Conservation (phyloP, 2,888 invertebrate genomes). For the Brenthis daphne region DNA sequence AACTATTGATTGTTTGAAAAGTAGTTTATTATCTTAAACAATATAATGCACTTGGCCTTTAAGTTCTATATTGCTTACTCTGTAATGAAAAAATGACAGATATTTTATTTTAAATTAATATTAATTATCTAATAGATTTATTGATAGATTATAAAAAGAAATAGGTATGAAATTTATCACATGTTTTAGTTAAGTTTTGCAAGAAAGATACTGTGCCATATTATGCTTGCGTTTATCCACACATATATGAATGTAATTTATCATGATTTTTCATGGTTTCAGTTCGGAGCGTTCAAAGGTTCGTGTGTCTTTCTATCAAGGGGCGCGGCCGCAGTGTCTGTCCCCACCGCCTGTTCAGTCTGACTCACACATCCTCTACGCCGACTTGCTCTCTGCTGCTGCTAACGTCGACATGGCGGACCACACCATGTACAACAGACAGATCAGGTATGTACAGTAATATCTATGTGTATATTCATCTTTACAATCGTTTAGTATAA, state of each 20-base stretch:
- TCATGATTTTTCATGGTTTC: constrained; percentile 55
- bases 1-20: constrained; percentile 17
- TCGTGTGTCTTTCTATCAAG: constrained; percentile 92
- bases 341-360: constrained; percentile 82
- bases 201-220: not conserved
- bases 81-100: not conserved
- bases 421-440: constrained; percentile 83
- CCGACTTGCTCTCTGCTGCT: constrained; percentile 67
- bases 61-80: not conserved
- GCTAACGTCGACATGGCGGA: constrained; percentile 75
- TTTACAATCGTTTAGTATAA: not conserved
- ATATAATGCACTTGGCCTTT: not conserved
- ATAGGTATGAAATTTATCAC: not conserved
- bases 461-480: not conserved
- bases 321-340: constrained; percentile 88
- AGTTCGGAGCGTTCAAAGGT: constrained; percentile 91
- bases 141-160: no score
- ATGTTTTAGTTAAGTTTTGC: not conserved
- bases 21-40: not conserved
- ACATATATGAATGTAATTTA: not conserved
- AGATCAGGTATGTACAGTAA: constrained; percentile 82
- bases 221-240: not conserved
- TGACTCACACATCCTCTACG: constrained; percentile 69
- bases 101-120: not conserved
- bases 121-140: not conserved